Conservation (phyloP, 2,113 vertebrate species). For the Diphyllodes magnificus region DNA sequence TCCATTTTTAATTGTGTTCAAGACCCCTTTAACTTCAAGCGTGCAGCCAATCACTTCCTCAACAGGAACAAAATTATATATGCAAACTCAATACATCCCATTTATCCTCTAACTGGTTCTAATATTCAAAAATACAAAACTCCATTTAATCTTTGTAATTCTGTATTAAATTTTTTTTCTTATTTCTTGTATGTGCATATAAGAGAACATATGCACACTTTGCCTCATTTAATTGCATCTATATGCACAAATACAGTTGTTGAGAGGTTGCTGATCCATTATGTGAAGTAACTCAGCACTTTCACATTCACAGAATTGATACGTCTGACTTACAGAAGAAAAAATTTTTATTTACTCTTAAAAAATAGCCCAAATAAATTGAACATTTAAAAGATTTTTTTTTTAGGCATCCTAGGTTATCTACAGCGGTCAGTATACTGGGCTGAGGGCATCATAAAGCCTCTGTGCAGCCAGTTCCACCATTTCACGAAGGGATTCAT, state of each 20-base stretch:
- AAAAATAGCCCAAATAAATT: not conserved
- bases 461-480: slow-evolving; percentile 86
- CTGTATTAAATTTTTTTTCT: not conserved
- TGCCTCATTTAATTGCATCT: not conserved
- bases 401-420: not conserved
- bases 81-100: not conserved
- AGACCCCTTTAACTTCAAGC: not conserved
- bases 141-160: not conserved
- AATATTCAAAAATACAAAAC: not conserved
- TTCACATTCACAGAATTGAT: not conserved
- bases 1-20: not conserved
- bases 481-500: slow-evolving; percentile 88
- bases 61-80: not conserved
- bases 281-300: not conserved
- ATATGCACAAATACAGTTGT: not conserved
- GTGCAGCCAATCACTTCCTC: not conserved
- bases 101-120: not conserved
- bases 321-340: not conserved
- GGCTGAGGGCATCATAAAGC: slow-evolving; percentile 86
- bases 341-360: slow-evolving; percentile 7
- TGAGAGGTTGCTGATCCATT: not conserved
- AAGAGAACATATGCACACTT: not conserved
- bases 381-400: not conserved
- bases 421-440: slow-evolving; percentile 71
- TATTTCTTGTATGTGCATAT: not conserved